These are phyloP conservation scores for Margarornis squamiger DNA, from an alignment of 2,797 vertebrate species.

Conservation along the genomic window DNA sequence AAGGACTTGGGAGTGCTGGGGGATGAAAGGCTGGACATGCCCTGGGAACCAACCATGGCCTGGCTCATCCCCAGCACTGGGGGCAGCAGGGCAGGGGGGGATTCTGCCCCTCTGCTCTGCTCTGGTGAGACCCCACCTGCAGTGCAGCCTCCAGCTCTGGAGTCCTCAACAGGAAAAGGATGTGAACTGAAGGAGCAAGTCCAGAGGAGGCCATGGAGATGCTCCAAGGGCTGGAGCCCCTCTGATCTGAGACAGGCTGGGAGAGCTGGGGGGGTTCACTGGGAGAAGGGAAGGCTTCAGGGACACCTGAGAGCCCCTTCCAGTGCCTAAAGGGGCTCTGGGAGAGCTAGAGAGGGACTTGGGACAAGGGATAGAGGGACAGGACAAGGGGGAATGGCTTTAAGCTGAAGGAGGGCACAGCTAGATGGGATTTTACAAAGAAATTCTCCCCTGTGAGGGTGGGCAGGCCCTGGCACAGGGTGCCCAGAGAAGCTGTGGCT, in stretches of 20 bases:
- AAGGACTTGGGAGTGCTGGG: not conserved
- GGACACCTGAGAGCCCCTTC: not conserved
- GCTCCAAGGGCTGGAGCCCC: not conserved
- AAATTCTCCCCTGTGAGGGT: not conserved
- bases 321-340: not conserved
- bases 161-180: fast-evolving
- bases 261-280: not conserved
- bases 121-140: not conserved
- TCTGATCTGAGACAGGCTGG: not conserved
- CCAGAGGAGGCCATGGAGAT: not conserved
- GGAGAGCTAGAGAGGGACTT: too few species aligned
- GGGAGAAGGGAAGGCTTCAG: not conserved
- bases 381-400: not conserved
- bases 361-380: too few species aligned
- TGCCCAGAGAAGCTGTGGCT: not conserved
- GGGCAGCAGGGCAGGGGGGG: not conserved
- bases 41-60: fast-evolving
- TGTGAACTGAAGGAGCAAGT: fast-evolving
- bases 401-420: too few species aligned
- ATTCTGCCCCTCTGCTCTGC: not conserved
- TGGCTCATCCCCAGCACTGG: not conserved
- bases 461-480: not conserved
- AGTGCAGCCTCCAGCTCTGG: not conserved
- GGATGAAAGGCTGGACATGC: not conserved
- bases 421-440: too few species aligned